A percentile compares a stretch with the other conserved stretches of the same genome.
phyloP scores from a whole-genome alignment of 1,140 invertebrate species.

The Tetramorium simillimum region DNA sequence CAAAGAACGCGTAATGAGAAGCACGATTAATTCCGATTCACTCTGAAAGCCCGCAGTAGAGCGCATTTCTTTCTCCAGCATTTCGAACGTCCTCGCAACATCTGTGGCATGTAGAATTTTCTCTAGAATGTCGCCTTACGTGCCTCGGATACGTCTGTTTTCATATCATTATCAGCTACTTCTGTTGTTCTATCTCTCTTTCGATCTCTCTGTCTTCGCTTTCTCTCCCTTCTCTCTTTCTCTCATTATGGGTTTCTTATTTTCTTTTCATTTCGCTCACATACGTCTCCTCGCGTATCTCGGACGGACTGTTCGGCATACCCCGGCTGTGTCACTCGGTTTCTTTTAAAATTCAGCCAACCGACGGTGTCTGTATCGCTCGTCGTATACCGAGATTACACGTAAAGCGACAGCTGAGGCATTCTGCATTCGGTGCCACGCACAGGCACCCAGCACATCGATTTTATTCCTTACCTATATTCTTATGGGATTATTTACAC shows the following conservation, averaged over 20 bases:
- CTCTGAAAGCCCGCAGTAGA: neutral
- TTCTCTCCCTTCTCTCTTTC: neutral
- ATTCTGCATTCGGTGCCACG: slow-evolving; percentile 8
- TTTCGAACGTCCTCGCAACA: neutral
- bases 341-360: slow-evolving; percentile 28
- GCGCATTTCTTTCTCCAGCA: neutral
- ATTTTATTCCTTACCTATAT: slow-evolving; percentile 37
- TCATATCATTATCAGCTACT: neutral
- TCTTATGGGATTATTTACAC: slow-evolving; percentile 52
- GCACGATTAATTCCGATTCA: neutral
- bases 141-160: neutral
- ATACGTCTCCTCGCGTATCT: neutral
- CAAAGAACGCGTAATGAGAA: neutral
- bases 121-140: neutral
- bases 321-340: neutral
- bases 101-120: neutral
- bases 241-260: neutral
- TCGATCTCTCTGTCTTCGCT: neutral
- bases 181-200: neutral
- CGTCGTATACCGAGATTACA: neutral
- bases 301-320: neutral
- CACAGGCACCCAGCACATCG: neutral
- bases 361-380: neutral
- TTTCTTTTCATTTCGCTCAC: neutral
- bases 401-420: slow-evolving; percentile 2